Conservation (phyloP, 2,888 invertebrate genomes). For the Ochlodes sylvanus region DNA sequence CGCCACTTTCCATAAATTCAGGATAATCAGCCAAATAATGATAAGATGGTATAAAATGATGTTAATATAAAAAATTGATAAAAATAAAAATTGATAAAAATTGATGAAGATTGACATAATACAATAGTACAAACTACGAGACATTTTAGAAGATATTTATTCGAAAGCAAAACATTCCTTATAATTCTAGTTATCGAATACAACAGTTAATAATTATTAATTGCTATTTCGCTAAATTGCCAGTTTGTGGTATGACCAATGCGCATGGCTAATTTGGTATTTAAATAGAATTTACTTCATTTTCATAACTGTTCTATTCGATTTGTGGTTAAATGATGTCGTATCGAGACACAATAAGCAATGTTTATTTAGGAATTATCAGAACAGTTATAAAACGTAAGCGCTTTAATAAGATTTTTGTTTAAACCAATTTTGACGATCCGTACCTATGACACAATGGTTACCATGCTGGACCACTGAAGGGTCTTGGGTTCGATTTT, state of each 20-base stretch:
- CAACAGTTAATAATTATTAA: slow-evolving; percentile 16
- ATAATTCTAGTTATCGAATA: slow-evolving; percentile 6
- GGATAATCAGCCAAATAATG: too few relatives aligned
- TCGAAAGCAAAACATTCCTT: not conserved
- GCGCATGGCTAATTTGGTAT: slow-evolving; percentile 9
- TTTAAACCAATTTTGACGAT: too few relatives aligned
- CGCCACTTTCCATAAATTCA: too few relatives aligned
- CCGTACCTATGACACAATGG: too few relatives aligned
- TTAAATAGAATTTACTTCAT: slow-evolving; percentile 20
- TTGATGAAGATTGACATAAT: too few relatives aligned
- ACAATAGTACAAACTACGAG: too few relatives aligned
- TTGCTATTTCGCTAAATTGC: slow-evolving; percentile 10
- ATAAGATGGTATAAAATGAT: too few relatives aligned
- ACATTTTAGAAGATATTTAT: not conserved
- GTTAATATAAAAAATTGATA: too few relatives aligned
- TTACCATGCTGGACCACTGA: too few relatives aligned
- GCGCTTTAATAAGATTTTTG: too few relatives aligned
- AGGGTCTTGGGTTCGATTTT: too few relatives aligned
- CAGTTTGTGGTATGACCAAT: slow-evolving; percentile 3
- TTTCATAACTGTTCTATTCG: slow-evolving; percentile 15
- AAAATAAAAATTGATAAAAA: too few relatives aligned
- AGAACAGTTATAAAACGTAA: not conserved
- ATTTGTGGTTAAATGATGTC: slow-evolving; percentile 15
- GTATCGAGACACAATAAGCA: not conserved
- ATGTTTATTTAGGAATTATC: not conserved